Conservation (phyloP, 2,113 vertebrate genomes). For the Pangasianodon gigas region DNA sequence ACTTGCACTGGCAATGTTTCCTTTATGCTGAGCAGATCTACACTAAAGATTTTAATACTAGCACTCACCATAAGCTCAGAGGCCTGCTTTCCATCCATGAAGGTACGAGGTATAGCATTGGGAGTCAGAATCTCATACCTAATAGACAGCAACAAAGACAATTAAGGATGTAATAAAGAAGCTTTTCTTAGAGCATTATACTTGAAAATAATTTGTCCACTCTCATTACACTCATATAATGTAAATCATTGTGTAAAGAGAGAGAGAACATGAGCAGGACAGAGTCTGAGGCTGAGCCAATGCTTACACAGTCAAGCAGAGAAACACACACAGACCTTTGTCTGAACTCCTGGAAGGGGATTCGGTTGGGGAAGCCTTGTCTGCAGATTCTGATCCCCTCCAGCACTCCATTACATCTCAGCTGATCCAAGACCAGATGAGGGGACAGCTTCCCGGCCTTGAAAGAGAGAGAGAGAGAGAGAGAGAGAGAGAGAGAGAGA, state of each 20-base stretch:
- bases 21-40: background rate
- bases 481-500: background rate
- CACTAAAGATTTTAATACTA: background rate
- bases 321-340: constrained; percentile 76
- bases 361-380: constrained; percentile 92
- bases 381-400: constrained; percentile 93
- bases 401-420: constrained; percentile 88
- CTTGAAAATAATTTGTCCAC: background rate
- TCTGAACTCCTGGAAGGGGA: constrained; percentile 91
- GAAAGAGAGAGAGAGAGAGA: background rate
- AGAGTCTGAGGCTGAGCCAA: background rate
- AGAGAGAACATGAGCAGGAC: background rate
- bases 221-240: background rate
- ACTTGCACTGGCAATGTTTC: background rate
- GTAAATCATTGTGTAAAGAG: background rate
- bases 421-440: constrained; percentile 83
- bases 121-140: constrained; percentile 93
- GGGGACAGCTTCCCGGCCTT: constrained; percentile 87
- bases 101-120: constrained; percentile 89
- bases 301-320: constrained; percentile 24
- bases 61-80: constrained; percentile 85
- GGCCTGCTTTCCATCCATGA: constrained; percentile 93
- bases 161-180: background rate
- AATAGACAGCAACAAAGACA: constrained; percentile 23
- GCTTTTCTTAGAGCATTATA: background rate